A percentile compares a stretch with the other conserved stretches of the same genome.
phyloP scores from a whole-genome alignment of 2,888 invertebrate species.

The Phalangium opilio region DNA sequence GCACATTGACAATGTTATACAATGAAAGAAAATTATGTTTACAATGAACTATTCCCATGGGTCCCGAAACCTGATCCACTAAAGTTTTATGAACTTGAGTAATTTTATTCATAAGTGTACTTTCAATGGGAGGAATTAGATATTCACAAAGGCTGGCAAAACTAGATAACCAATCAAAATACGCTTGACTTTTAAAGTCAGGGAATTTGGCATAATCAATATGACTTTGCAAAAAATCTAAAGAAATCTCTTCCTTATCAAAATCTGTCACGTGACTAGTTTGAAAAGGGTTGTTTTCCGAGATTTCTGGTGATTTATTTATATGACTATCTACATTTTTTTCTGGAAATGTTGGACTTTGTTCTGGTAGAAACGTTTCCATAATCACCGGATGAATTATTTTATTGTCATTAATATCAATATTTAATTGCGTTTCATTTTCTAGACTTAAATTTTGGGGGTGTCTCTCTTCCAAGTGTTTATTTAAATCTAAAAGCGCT shows the following conservation, averaged over 20 bases:
- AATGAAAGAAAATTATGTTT: slow-evolving; percentile 1
- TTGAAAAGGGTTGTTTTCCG: background rate
- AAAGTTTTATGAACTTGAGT: slow-evolving; percentile 4
- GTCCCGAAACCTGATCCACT: background rate
- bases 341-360: too few relatives aligned
- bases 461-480: background rate
- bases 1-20: too few relatives aligned
- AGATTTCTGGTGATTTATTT: too few relatives aligned
- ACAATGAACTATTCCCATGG: background rate
- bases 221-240: background rate
- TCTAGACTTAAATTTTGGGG: too few relatives aligned
- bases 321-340: too few relatives aligned
- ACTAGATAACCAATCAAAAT: slow-evolving; percentile 4
- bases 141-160: background rate
- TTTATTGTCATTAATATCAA: too few relatives aligned
- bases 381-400: too few relatives aligned
- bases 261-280: background rate
- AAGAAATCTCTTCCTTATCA: background rate
- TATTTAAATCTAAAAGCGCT: background rate
- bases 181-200: slow-evolving; percentile 3
- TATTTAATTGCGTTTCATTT: too few relatives aligned
- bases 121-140: background rate
- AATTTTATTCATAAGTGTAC: slow-evolving; percentile 3
- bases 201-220: background rate
- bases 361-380: too few relatives aligned